phyloP scores from a whole-genome alignment of 2,113 vertebrate species.

The Corydoras sp. region DNA sequence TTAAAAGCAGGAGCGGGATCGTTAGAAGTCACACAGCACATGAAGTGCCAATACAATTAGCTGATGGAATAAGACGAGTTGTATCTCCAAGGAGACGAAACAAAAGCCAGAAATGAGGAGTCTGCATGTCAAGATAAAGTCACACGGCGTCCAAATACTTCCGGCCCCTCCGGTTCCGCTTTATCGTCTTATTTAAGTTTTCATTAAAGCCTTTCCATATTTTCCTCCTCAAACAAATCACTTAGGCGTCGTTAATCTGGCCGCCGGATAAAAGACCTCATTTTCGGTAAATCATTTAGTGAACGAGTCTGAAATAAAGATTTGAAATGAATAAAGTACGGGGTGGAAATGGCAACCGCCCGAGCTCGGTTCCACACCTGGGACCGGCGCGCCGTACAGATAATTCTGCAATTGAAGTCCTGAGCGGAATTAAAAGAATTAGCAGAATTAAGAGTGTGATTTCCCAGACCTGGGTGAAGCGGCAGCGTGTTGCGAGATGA shows the following conservation, averaged over 20 bases:
- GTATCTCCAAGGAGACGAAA: constrained; percentile 32
- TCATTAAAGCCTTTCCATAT: constrained; percentile 57
- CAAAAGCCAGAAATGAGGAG: constrained; percentile 37
- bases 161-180: constrained; percentile 38
- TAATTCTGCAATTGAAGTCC: constrained; percentile 55
- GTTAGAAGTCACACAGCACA: constrained; percentile 15
- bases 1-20: constrained; percentile 19
- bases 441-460: constrained; percentile 50
- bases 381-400: constrained; percentile 52
- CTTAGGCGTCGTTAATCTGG: constrained; percentile 64
- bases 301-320: constrained; percentile 50
- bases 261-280: constrained; percentile 59
- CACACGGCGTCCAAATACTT: constrained; percentile 52
- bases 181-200: constrained; percentile 57
- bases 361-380: constrained; percentile 61
- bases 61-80: constrained; percentile 27
- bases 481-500: constrained; percentile 47
- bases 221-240: constrained; percentile 60
- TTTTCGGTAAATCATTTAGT: constrained; percentile 54
- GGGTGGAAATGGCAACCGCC: constrained; percentile 59
- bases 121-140: constrained; percentile 53
- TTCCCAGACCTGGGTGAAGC: constrained; percentile 53
- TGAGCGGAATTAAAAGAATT: constrained; percentile 58
- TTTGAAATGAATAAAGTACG: constrained; percentile 63
- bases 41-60: constrained; percentile 27